Conservation (phyloP, 2,888 invertebrate species). For the Tenthredo notha region DNA sequence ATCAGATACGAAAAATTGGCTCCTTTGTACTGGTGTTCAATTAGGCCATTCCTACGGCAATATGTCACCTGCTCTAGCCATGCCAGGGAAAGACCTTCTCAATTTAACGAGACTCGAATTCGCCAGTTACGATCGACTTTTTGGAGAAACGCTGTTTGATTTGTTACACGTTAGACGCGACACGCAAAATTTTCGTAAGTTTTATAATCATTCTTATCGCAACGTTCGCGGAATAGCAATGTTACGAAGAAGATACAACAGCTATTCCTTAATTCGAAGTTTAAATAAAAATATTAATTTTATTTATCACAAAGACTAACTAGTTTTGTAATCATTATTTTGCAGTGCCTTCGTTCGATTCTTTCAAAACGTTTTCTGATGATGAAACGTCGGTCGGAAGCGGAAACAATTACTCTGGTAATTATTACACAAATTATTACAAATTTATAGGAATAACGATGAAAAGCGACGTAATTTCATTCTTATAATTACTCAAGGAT, state of each 20-base stretch:
- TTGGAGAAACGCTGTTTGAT: slow-evolving; percentile 72
- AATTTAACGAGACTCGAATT: slow-evolving; percentile 70
- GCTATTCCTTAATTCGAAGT: not conserved
- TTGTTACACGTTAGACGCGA: slow-evolving; percentile 69
- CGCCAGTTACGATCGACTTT: slow-evolving; percentile 69
- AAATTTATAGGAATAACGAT: not conserved
- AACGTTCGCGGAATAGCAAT: not conserved
- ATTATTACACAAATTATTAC: not conserved
- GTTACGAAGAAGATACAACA: too few species aligned
- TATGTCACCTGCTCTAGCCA: slow-evolving; percentile 48
- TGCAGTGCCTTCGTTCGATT: slow-evolving; percentile 5
- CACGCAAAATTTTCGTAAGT: slow-evolving; percentile 67
- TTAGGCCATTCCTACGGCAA: not conserved
- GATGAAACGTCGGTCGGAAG: slow-evolving; percentile 24
- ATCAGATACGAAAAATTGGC: slow-evolving; percentile 9
- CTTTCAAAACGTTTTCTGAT: not conserved
- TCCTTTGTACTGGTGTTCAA: not conserved
- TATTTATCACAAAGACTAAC: not conserved
- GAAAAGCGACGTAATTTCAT: not conserved
- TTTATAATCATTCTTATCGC: not conserved
- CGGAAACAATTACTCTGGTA: slow-evolving; percentile 30
- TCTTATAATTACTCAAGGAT: not conserved
- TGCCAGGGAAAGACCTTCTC: slow-evolving; percentile 71
- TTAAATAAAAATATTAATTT: not conserved
- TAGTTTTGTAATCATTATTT: not conserved